Base-by-base conservation (phyloP, 2,888 invertebrate species). In the Melolontha melolontha region DNA sequence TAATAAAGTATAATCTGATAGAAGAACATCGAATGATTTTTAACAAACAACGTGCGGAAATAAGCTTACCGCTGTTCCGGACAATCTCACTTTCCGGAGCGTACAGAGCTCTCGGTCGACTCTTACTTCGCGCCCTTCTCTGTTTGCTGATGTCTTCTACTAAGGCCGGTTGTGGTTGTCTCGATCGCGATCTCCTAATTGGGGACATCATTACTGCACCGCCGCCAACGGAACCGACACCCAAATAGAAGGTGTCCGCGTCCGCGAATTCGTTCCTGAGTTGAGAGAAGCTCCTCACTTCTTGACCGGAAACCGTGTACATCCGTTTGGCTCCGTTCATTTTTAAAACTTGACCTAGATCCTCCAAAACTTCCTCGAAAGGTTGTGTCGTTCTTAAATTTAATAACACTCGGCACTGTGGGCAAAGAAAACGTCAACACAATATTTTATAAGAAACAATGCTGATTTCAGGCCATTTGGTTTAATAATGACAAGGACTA, bases 241-340 rank as follows among this genome's bases (percentile, higher is more conserved):
- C 91, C 79, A 96, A 86, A 81, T 95, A 95, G 84, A 97, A 97
- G 4, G 95, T 95, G 80, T 96, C 95, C 64, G 95, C 91, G 77
- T 95, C 95, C 11, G 94, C 92, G 79, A 96, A 95, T 81, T 97
- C 97, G 81, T 96, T 95, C 54, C 96, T 89, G 63, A 97, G 85
- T 78, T 97, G 97, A 0, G 96, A 96, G 82, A 96, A 97, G 82
- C 97, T 96, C 75, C 95, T 88, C 2, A 97, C 97, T 90, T 96
- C 95, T 86, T 94, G 95, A 40, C 95, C 95, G 40, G 92, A 91
- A 52, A 94, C 93, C 34, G 97, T 96, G 84, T 93, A 96, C 92
- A 96, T 94, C 81, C 93, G 88, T 82, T 94, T 93, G 72, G 94
- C 95, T 70, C 94, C 93, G 78, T 90, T 94, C 91, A 95, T 94